phyloP scores from a whole-genome alignment of 1,140 invertebrate genomes.

The Holcopasites calliopsidis region DNA sequence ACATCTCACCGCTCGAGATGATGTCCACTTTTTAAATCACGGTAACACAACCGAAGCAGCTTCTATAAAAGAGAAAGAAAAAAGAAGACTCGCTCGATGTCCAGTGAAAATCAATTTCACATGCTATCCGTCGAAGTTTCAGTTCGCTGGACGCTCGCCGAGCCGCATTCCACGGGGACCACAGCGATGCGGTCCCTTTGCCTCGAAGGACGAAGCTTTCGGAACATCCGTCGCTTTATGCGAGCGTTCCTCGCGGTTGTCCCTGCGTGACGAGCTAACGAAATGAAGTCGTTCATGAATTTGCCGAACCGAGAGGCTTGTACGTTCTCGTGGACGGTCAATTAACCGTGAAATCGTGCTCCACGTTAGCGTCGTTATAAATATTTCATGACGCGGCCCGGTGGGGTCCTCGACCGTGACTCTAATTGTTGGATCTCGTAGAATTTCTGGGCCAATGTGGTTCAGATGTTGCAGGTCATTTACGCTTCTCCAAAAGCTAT shows the following conservation, averaged over 20 bases:
- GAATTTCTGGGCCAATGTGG: background rate
- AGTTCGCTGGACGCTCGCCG: background rate
- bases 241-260: background rate
- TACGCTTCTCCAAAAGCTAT: background rate
- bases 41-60: too few species aligned
- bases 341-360: slow-evolving; percentile 41
- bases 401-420: slow-evolving; percentile 20
- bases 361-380: slow-evolving; percentile 14
- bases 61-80: too few species aligned
- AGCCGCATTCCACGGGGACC: slow-evolving; percentile 10
- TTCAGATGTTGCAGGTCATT: background rate
- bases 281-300: slow-evolving; percentile 37
- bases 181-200: slow-evolving; percentile 5
- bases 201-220: background rate
- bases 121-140: background rate
- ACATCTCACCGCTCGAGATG: background rate
- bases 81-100: background rate
- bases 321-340: background rate
- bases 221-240: background rate
- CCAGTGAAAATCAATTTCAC: background rate
- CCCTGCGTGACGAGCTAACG: background rate
- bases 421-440: background rate
- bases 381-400: slow-evolving; percentile 31
- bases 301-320: background rate
- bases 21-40: too few species aligned